These are phyloP conservation scores for Lophochroa leadbeateri DNA, from an alignment of 2,113 vertebrate species.

Conservation along the genomic window DNA sequence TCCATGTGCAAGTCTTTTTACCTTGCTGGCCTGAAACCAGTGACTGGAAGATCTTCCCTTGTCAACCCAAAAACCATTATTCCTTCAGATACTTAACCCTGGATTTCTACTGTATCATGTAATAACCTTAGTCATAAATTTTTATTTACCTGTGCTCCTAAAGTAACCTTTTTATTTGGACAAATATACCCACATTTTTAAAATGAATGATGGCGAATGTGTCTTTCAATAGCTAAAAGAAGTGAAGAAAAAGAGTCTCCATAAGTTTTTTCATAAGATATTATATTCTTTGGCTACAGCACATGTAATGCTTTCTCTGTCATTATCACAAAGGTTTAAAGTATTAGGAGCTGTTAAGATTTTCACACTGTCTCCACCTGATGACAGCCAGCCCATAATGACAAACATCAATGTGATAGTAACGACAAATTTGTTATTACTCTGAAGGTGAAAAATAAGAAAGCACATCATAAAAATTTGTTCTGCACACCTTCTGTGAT, in stretches of 20 bases:
- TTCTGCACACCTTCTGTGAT: conserved; percentile 17
- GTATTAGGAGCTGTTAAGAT: conserved; percentile 21
- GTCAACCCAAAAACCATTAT: neutral
- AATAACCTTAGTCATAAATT: neutral
- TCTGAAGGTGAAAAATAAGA: conserved; percentile 48
- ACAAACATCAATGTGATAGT: conserved; percentile 27
- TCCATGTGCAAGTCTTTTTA: neutral
- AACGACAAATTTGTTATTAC: conserved; percentile 43
- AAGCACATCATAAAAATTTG: conserved; percentile 39
- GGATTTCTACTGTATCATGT: neutral
- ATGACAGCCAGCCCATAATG: conserved; percentile 4
- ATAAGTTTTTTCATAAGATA: neutral
- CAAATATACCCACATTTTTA: neutral
- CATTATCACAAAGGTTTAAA: neutral
- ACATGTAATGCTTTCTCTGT: neutral
- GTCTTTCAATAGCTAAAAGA: neutral
- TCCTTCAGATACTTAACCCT: neutral
- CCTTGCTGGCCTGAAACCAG: neutral
- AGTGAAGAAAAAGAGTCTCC: conserved; percentile 1
- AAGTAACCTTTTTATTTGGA: neutral
- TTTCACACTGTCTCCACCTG: neutral
- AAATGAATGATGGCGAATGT: neutral
- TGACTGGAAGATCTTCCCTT: neutral
- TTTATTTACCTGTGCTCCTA: neutral
- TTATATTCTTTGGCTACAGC: neutral